Evolutionary conservation across 1,140 invertebrate genomes (phyloP), one percentile per base, ranked within the genome.

Genomic region (Drosophila kurseongensis): DNA sequence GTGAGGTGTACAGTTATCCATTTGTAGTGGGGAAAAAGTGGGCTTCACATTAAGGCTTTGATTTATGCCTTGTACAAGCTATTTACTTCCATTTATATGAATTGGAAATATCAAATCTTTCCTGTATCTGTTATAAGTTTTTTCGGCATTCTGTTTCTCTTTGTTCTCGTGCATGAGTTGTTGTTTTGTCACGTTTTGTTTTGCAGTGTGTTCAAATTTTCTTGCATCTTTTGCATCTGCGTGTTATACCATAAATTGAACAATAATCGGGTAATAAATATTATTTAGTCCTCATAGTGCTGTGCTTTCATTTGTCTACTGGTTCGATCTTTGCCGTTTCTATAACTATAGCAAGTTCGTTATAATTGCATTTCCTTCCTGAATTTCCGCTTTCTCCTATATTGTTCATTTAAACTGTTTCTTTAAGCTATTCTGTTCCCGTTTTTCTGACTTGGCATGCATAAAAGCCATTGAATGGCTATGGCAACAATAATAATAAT

Each of bases 11-110:
- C 80, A 77, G 61, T 66, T 8, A 67, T 13, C 16, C 5, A 4
- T 14, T 7, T 14, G 18, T 16, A 16, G 27, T 13, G 27, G 44
- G 59, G n/a, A 65, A 59, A 14, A 12, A 27, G 59, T 18, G 65
- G 41, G 38, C 29, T 58, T 52, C 62, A 65, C 63, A 81, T 85
- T 86, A 81, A 85, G 67, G 62, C 84, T 69, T 69, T 86, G 81
- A 85, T 86, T 81, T 85, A 86, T 81, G 78, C 51, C 62, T 60
- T 86, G 78, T 59, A 54, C 82, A 71, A 86, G 67, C 81, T 85
- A 81, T 86, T 86, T 85, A 85, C 82, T 75, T 72, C 58, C 63
- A 82, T 83, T 74, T 84, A 80, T 69, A 52, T 75, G 59, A 59
- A 77, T 73, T 77, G 57, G 58, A 66, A 75, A 57, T 63, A 48